A percentile compares a stretch with the other conserved stretches of the same genome.
Evolutionary conservation across 2,888 invertebrate genomes (phyloP).

Genomic region (Rosalia funebris): DNA sequence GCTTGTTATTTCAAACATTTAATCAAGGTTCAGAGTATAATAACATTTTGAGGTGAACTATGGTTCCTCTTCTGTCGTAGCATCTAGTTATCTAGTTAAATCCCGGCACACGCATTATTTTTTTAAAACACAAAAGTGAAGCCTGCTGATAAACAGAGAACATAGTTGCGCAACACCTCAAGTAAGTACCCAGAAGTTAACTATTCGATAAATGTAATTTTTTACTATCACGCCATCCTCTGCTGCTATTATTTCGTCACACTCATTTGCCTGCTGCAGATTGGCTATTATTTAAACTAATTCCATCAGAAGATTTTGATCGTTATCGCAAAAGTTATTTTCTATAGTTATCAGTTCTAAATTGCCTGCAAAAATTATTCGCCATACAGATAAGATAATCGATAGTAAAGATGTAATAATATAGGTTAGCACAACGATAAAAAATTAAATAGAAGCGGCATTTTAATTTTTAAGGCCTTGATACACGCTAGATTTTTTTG

Average conservation of each 20-base stretch:
- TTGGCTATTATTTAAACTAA: slow-evolving; percentile 7
- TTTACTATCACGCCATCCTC: background rate
- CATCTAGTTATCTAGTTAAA: no score
- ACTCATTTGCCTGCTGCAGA: background rate
- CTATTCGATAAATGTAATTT: no score
- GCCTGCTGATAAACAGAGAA: no score
- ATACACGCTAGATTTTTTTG: no score
- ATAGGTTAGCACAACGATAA: background rate
- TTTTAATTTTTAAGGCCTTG: background rate
- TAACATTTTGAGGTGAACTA: no score
- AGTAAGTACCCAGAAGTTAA: no score
- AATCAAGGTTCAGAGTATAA: no score
- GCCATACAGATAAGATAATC: slow-evolving; percentile 20
- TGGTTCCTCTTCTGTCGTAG: no score
- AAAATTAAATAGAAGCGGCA: background rate
- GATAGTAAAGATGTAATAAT: slow-evolving; percentile 13
- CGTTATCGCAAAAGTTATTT: slow-evolving; percentile 7
- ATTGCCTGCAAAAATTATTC: slow-evolving; percentile 18
- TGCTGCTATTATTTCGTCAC: background rate
- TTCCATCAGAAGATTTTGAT: slow-evolving; percentile 17
- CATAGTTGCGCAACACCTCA: no score
- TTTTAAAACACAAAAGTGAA: no score
- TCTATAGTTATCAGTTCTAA: slow-evolving; percentile 17
- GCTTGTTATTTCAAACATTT: no score
- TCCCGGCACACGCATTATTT: no score